Conservation (phyloP, 2,888 invertebrate species). For the Teinopalpus imperialis region DNA sequence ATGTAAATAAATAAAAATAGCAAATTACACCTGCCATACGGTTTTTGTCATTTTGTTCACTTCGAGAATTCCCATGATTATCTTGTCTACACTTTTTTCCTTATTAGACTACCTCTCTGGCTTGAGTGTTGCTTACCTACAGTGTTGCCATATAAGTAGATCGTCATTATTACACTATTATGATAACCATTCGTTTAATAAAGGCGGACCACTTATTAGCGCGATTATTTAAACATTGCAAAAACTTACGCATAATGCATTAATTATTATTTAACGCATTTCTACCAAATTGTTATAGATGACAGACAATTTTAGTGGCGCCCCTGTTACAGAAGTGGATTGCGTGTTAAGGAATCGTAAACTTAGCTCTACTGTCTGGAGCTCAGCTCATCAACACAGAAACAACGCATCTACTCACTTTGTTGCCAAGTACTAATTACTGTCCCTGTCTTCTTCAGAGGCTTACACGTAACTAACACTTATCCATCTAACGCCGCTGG, state of each 20-base stretch:
- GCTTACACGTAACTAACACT: constrained; percentile 12
- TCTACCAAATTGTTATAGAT: constrained; percentile 16
- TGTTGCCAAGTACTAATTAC: constrained; percentile 56
- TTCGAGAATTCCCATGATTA: constrained; percentile 21
- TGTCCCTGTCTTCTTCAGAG: constrained; percentile 35
- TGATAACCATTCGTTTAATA: constrained; percentile 17
- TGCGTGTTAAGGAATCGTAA: constrained; percentile 42
- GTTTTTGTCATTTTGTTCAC: constrained; percentile 24
- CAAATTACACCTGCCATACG: constrained; percentile 22
- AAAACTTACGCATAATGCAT: no score
- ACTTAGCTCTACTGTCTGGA: constrained; percentile 34
- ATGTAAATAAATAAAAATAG: constrained; percentile 25
- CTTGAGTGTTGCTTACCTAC: constrained; percentile 1
- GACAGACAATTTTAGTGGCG: constrained; percentile 15
- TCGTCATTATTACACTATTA: constrained; percentile 17
- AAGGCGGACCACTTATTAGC: constrained; percentile 15
- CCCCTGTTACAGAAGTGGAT: constrained; percentile 17
- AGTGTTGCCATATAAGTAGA: constrained; percentile 1
- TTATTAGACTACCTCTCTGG: constrained; percentile 2
- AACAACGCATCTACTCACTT: constrained; percentile 53
- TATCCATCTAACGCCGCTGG: constrained; percentile 47
- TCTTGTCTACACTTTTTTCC: constrained; percentile 22
- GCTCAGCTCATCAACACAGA: constrained; percentile 47
- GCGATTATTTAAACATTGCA: constrained; percentile 14
- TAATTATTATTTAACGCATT: constrained; percentile 12